These are phyloP conservation scores for Periophthalmus modestus DNA, from an alignment of 2,113 vertebrate species.

Conservation along the genomic window DNA sequence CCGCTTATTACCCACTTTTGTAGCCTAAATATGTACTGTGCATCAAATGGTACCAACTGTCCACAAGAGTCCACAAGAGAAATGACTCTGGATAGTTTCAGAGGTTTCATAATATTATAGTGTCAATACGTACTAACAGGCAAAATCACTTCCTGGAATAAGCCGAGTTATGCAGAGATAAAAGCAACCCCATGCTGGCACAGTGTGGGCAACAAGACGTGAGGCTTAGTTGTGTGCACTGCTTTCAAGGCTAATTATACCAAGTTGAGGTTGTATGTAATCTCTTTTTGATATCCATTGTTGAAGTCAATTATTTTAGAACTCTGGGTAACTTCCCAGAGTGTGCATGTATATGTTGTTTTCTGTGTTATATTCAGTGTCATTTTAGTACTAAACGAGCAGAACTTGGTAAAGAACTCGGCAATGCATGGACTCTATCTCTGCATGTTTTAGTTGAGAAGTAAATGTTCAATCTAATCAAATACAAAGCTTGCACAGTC, in stretches of 20 bases:
- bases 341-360: too few relatives aligned
- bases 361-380: too few relatives aligned
- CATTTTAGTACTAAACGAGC: too few relatives aligned
- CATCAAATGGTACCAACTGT: constrained; percentile 33
- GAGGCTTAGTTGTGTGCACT: constrained; percentile 4
- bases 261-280: constrained; percentile 3
- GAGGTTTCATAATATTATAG: constrained; percentile 36
- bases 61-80: constrained; percentile 35
- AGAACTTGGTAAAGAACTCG: too few relatives aligned
- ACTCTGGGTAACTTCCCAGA: background rate
- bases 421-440: too few relatives aligned
- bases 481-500: background rate
- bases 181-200: constrained; percentile 27
- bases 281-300: background rate
- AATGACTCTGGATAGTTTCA: constrained; percentile 19
- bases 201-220: constrained; percentile 29
- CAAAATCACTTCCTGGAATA: constrained; percentile 28
- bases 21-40: constrained; percentile 22
- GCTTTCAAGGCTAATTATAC: constrained; percentile 8
- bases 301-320: background rate
- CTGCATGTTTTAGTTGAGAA: background rate
- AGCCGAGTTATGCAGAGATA: constrained; percentile 23
- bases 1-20: background rate
- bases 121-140: constrained; percentile 47
- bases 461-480: background rate